Percentiles rank a stretch among this genome's conserved stretches.
phyloP scores from a whole-genome alignment of 2,888 invertebrate genomes.

The Crocallis elinguaria region DNA sequence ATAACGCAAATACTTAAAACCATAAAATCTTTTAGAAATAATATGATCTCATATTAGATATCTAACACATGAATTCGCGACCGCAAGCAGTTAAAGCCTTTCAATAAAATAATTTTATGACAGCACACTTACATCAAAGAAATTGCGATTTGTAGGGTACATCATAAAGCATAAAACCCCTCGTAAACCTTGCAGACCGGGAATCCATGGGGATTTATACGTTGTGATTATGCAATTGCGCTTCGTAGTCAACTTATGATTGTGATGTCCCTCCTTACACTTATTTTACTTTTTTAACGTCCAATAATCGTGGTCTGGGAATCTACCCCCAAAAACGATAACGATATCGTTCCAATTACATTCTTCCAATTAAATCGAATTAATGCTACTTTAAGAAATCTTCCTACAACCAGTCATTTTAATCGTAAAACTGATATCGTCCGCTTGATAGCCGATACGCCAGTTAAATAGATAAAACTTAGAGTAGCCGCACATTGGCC shows the following conservation, averaged over 20 bases:
- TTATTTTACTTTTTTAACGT: background rate
- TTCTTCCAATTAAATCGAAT: no score
- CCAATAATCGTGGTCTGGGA: no score
- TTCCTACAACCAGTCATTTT: no score
- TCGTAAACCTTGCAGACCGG: conserved; percentile 29
- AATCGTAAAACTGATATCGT: no score
- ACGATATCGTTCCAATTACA: no score
- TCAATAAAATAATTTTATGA: conserved; percentile 34
- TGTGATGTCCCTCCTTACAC: background rate
- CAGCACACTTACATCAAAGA: conserved; percentile 21
- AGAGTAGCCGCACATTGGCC: no score
- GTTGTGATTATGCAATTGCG: conserved; percentile 29
- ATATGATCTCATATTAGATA: conserved; percentile 12
- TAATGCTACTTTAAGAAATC: no score
- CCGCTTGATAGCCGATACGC: no score
- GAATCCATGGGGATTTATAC: conserved; percentile 33
- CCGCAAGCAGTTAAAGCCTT: conserved; percentile 37
- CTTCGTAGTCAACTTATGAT: conserved; percentile 20
- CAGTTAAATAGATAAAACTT: no score
- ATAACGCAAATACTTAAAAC: no score
- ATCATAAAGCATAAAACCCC: conserved; percentile 36
- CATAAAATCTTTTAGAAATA: no score
- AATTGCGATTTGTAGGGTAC: conserved; percentile 36
- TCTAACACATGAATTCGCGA: conserved; percentile 23
- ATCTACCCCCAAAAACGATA: no score